These are phyloP conservation scores for Xiphorhynchus elegans DNA, from an alignment of 2,113 vertebrate species.

Conservation along the genomic window DNA sequence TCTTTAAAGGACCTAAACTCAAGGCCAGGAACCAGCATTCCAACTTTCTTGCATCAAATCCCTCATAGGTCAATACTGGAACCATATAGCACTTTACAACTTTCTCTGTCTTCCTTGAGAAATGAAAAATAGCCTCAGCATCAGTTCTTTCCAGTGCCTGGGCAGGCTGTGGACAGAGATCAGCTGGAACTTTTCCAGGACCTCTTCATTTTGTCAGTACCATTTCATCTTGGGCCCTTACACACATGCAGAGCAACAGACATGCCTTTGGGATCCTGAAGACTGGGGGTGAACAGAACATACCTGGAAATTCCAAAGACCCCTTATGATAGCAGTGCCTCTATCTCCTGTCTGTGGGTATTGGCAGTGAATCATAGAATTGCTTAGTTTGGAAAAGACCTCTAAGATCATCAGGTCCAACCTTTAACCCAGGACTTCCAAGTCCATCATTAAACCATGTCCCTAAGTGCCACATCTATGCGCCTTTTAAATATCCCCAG, in stretches of 20 bases:
- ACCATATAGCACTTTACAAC: not conserved
- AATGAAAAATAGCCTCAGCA: not conserved
- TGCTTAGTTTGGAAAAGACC: not conserved
- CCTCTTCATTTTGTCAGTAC: not conserved
- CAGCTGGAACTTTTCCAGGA: not conserved
- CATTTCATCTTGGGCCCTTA: not conserved
- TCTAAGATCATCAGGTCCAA: rapidly evolving
- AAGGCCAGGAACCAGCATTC: not conserved
- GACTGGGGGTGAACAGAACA: not conserved
- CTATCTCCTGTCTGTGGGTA: not conserved
- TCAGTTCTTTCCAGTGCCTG: not conserved
- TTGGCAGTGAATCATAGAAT: not conserved
- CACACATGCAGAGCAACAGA: not conserved
- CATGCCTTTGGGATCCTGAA: not conserved
- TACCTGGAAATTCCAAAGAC: not conserved
- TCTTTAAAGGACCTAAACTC: not conserved
- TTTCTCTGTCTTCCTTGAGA: not conserved
- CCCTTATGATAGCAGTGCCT: not conserved
- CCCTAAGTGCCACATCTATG: not conserved
- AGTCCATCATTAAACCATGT: not conserved
- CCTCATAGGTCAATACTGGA: not conserved
- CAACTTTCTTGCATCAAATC: not conserved
- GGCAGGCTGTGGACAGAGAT: not conserved
- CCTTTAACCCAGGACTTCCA: not conserved
- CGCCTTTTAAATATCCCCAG: not conserved